Base-by-base conservation (phyloP, 2,888 invertebrate genomes). In the Eupithecia inturbata region DNA sequence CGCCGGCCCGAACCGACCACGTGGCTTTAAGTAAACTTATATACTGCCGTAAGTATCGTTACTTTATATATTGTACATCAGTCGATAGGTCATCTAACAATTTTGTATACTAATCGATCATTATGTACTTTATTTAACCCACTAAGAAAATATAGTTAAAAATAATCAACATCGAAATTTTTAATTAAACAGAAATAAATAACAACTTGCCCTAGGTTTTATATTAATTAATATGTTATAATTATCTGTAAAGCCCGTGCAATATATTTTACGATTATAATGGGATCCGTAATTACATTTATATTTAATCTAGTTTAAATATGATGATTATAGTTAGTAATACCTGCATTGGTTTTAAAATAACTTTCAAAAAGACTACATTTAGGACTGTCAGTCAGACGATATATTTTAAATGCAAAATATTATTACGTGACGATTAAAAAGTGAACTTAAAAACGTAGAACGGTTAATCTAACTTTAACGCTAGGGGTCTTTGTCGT, bases 201-300 rank as follows among this genome's bases (percentile, higher is more conserved):
- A 95, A 95, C 95, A 95, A 95, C 95, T 95, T 95, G 94, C 92
- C 93, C 94, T 94, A 94, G 87, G 86, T 91, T 91, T 92, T 91
- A 91, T 93, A 91, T 91, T 92, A 92, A 94, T 93, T 93, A 93
- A 92, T 78, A 79, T 92, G 90, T 93, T 94, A 93, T 90, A 91
- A 93, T 93, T 93, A 94, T 91, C 87, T 92, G 92, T 93, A 93
- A 93, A 93, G 93, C 93, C 94, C 92, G 94, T 93, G 94, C 93
- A 92, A 88, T 92, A 92, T 89, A 92, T 90, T 91, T 92, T 90
- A 93, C 89, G 89, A 89, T 91, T 90, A 90, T 89, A 88, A 88
- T 91, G 91, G 90, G 84, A 79, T 87, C 87, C 85, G 90, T 94
- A 93, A 93, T 94, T 93, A 94, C 91, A 92, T 92, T 92, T 89